A percentile compares a stretch with the other conserved stretches of the same genome.
phyloP scores from a whole-genome alignment of 1,140 invertebrate genomes.

The Zaprionus davidi region DNA sequence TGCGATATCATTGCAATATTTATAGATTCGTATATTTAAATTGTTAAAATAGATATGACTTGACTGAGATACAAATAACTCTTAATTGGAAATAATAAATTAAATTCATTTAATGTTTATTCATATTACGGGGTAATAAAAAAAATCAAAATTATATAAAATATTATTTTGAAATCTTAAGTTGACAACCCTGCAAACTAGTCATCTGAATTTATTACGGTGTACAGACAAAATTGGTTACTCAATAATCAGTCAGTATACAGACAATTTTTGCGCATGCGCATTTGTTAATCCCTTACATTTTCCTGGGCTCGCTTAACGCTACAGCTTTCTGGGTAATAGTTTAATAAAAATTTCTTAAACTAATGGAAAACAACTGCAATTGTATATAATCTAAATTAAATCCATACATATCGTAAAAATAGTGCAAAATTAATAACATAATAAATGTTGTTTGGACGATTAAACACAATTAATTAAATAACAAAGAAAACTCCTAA shows the following conservation, averaged over 20 bases:
- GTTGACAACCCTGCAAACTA: slow-evolving; percentile 63
- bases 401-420: slow-evolving; percentile 73
- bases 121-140: neutral
- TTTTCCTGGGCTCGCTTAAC: slow-evolving; percentile 75
- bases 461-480: slow-evolving; percentile 40
- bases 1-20: neutral
- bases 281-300: slow-evolving; percentile 57
- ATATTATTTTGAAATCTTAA: slow-evolving; percentile 6
- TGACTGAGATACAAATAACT: too few species aligned
- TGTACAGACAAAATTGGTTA: slow-evolving; percentile 79
- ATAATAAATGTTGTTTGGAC: slow-evolving; percentile 61
- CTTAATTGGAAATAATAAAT: neutral
- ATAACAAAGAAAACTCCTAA: slow-evolving; percentile 55
- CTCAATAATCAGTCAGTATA: slow-evolving; percentile 78
- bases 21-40: neutral
- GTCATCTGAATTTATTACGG: slow-evolving; percentile 59
- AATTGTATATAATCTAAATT: slow-evolving; percentile 49
- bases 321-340: slow-evolving; percentile 70
- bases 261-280: slow-evolving; percentile 79
- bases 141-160: neutral
- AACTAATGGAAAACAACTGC: slow-evolving; percentile 57
- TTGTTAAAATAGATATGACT: neutral
- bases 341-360: slow-evolving; percentile 62
- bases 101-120: neutral
- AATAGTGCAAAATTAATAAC: slow-evolving; percentile 66